phyloP scores from a whole-genome alignment of 2,797 vertebrate species.

The Florisuga fusca region DNA sequence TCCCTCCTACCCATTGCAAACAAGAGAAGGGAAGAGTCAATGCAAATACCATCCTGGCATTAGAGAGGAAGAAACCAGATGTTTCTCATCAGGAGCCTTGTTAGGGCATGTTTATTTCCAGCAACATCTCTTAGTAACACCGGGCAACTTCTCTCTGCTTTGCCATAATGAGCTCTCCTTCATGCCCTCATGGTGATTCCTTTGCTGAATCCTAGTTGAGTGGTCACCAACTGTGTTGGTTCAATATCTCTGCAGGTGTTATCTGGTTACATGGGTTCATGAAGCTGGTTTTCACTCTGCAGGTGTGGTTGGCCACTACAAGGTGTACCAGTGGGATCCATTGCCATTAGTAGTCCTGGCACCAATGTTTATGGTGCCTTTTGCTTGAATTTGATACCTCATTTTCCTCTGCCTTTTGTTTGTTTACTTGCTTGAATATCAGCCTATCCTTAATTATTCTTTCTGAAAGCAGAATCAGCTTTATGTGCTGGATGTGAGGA shows the following conservation, averaged over 20 bases:
- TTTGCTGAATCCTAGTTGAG: not conserved
- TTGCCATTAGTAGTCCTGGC: not conserved
- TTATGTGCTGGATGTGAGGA: not conserved
- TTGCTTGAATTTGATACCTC: not conserved
- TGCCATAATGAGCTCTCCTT: accelerated
- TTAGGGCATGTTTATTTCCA: not conserved
- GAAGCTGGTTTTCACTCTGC: not conserved
- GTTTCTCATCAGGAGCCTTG: not conserved
- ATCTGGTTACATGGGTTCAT: not conserved
- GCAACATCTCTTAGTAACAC: not conserved
- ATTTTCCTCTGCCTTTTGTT: not conserved
- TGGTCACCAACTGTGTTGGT: not conserved
- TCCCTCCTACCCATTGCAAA: not conserved
- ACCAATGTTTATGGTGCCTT: not conserved
- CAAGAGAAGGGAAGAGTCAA: not conserved
- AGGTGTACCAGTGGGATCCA: not conserved
- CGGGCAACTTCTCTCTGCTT: not conserved
- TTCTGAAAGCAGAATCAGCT: not conserved
- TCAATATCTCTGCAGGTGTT: not conserved
- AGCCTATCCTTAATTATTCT: constrained; percentile 9
- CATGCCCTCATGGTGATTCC: not conserved
- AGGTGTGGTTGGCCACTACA: not conserved
- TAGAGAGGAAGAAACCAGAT: not conserved
- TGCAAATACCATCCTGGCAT: not conserved
- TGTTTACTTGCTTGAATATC: not conserved